Conservation (phyloP, 2,797 vertebrate species). For the Australoheros facetus region DNA sequence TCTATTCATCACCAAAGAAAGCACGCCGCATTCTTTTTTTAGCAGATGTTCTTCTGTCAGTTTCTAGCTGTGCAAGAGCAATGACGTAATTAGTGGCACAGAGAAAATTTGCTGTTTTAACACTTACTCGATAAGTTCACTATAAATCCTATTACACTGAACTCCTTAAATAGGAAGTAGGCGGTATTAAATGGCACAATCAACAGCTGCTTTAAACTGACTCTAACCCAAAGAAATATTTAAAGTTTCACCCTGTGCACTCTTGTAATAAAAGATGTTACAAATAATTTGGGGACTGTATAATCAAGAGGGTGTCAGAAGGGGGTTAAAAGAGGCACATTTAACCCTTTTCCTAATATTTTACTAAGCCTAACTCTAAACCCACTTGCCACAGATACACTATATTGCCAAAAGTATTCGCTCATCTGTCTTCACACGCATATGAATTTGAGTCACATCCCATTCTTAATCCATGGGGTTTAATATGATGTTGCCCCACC, state of each 20-base stretch:
- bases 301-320: neutral
- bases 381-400: neutral
- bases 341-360: neutral
- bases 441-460: no score
- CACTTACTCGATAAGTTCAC: neutral
- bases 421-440: no score
- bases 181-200: neutral
- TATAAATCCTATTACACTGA: rapidly evolving
- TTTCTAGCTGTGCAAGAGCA: neutral
- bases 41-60: neutral
- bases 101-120: neutral
- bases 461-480: no score
- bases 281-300: neutral
- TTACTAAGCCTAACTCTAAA: neutral
- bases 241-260: neutral
- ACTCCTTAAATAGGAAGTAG: neutral
- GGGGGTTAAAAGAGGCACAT: neutral
- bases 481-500: no score
- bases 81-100: neutral
- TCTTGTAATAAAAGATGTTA: neutral
- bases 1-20: neutral
- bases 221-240: rapidly evolving
- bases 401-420: no score
- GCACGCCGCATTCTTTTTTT: neutral
- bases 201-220: neutral